A percentile compares a stretch with the other conserved stretches of the same genome.
phyloP scores from a whole-genome alignment of 2,113 vertebrate species.

The Geococcyx californianus region DNA sequence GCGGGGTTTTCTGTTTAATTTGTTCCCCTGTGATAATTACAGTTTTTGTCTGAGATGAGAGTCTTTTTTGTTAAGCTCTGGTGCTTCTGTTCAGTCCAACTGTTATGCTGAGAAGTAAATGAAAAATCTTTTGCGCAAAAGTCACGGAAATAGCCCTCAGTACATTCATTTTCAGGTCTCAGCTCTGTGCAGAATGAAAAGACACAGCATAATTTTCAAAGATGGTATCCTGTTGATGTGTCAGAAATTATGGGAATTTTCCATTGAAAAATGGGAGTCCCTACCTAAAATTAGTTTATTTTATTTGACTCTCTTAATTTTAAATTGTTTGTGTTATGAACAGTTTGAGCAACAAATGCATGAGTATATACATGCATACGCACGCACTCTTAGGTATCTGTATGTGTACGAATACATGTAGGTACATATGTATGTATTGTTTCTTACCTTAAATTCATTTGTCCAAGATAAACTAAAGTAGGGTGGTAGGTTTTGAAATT shows the following conservation, averaged over 20 bases:
- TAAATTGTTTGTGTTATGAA: background rate
- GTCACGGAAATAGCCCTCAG: conserved; percentile 8
- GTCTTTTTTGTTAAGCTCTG: conserved; percentile 69
- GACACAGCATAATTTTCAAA: conserved; percentile 6
- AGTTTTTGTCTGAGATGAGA: conserved; percentile 69
- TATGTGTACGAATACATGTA: no score
- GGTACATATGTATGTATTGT: background rate
- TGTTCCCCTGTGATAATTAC: conserved; percentile 72
- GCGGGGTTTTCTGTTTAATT: conserved; percentile 63
- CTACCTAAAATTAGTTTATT: background rate
- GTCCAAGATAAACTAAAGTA: background rate
- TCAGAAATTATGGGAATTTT: conserved; percentile 7
- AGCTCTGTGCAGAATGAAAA: background rate
- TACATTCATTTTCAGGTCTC: conserved; percentile 30
- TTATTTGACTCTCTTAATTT: background rate
- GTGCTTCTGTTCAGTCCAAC: conserved; percentile 64
- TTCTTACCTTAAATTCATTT: background rate
- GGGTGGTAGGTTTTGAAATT: background rate
- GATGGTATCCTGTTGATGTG: background rate
- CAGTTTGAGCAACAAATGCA: background rate
- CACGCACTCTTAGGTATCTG: background rate
- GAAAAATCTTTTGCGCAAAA: conserved; percentile 53
- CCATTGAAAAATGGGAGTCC: background rate
- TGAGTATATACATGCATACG: accelerated
- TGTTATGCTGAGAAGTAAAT: conserved; percentile 57